Percentiles rank a stretch among this genome's conserved stretches.
phyloP scores from a whole-genome alignment of 2,797 vertebrate species.

The Paedocypris micromegethes region DNA sequence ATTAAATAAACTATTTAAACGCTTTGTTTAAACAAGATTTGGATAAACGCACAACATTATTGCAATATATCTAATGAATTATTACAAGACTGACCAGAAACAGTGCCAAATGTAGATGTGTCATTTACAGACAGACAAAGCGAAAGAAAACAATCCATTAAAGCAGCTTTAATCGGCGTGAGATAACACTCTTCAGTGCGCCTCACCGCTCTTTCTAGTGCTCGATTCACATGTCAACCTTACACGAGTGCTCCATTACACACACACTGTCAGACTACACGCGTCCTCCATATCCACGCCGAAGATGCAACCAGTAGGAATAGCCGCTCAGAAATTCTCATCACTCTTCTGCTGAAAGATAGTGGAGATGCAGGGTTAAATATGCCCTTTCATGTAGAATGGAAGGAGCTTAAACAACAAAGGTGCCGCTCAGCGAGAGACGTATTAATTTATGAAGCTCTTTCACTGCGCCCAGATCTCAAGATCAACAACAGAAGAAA shows the following conservation, averaged over 20 bases:
- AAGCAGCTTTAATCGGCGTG: constrained; percentile 22
- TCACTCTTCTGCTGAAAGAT: constrained; percentile 19
- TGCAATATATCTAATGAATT: too few species aligned
- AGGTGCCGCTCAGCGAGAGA: constrained; percentile 1
- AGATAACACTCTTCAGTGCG: constrained; percentile 3
- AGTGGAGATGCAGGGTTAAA: constrained; percentile 31
- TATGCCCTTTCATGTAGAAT: constrained; percentile 38
- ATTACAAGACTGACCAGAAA: constrained; percentile 14
- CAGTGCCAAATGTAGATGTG: constrained; percentile 19
- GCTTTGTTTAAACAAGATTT: too few species aligned
- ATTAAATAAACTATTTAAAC: too few species aligned
- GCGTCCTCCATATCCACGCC: constrained; percentile 37
- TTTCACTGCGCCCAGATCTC: constrained; percentile 1
- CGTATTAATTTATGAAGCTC: constrained; percentile 19
- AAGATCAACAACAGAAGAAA: constrained; percentile 15
- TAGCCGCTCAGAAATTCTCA: constrained; percentile 35
- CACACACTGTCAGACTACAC: constrained; percentile 29
- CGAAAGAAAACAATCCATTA: constrained; percentile 21
- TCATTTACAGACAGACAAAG: constrained; percentile 17
- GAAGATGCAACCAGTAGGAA: constrained; percentile 36
- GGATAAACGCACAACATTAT: too few species aligned
- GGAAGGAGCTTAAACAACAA: constrained; percentile 29
- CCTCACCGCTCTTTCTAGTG: constrained; percentile 11
- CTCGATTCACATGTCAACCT: constrained; percentile 31
- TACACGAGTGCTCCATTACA: constrained; percentile 22